Evolutionary conservation across 2,888 invertebrate species (phyloP), one percentile per base, ranked within the genome.

Genomic region (Lithodes maja): DNA sequence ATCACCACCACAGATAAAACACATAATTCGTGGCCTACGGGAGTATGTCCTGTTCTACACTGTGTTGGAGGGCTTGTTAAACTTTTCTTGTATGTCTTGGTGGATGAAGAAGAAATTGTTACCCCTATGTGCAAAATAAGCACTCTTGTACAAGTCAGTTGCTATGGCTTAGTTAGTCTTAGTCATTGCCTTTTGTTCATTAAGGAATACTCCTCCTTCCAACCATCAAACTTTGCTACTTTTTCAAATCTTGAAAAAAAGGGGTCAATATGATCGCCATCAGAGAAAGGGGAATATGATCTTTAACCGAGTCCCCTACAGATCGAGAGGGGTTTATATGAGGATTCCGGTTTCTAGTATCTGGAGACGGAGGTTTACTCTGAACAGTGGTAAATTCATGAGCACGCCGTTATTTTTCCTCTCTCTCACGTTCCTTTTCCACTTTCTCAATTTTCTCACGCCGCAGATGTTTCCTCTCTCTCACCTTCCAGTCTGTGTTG

Each of bases 181-280:
- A 61, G 61, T 61, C 12, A 7, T 61, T 61, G 12, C 12, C 61
- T 61, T 12, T 7, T 12, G 12, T 61, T 61, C 61, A 61, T 61
- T 61, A 61, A 61, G 61, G 61, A 61, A 61, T 61, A 61, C 61
- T 61, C 61, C 61, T 61, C 61, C 61, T 61, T 61, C 61, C 61
- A 61, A 5, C 61, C 12, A 12, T 61, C 5, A 5, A 61, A 61
- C 7, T 61, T 61, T 61, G 71, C 71, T n/a, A 71, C 12, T n/a
- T 71, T 71, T n/a, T 71, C 71, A 71, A 71, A 71, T n/a, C 71
- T 71, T n/a, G n/a, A 9, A n/a, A 71, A n/a, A n/a, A 15, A 71
- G 12, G 61, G n/a, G 71, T 71, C 71, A 9, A 71, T 71, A n/a
- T 71, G 3, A 71, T 71, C 71, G n/a, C 71, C 17, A n/a, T 71